Conservation (phyloP, 23 tunicate genomes). For the Aplidium turbinatum region DNA sequence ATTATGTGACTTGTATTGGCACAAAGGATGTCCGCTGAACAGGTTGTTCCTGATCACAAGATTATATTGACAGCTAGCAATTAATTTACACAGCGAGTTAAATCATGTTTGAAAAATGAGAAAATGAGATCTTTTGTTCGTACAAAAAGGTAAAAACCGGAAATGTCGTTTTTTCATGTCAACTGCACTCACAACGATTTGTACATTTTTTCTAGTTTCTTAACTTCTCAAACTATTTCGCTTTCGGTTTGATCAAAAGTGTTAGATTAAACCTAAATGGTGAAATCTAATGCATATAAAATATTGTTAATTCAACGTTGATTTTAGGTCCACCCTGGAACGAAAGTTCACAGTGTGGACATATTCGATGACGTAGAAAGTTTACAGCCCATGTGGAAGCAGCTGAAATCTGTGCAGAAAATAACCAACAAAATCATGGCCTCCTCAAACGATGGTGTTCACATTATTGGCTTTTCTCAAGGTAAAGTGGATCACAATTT, state of each 20-base stretch:
- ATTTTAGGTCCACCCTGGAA: constrained; percentile 64
- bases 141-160: too few species aligned
- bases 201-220: too few species aligned
- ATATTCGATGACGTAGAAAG: constrained; percentile 50
- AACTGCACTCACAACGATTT: neutral
- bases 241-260: too few species aligned
- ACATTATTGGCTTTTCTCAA: constrained; percentile 81
- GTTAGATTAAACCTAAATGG: neutral
- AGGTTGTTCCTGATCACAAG: too few species aligned
- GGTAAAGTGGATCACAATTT: too few species aligned
- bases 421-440: constrained; percentile 45
- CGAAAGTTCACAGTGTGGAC: constrained; percentile 57
- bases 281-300: neutral
- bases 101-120: too few species aligned
- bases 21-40: too few species aligned
- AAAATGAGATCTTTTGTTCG: too few species aligned
- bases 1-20: too few species aligned
- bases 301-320: neutral
- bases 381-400: constrained; percentile 61
- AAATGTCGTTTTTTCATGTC: neutral
- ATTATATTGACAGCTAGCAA: too few species aligned
- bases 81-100: too few species aligned
- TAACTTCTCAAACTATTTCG: too few species aligned
- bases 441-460: constrained; percentile 56
- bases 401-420: constrained; percentile 44